A percentile compares a stretch with the other conserved stretches of the same genome.
Conservation (phyloP, 2,113 vertebrate species). For the Bufo gargarizans region DNA sequence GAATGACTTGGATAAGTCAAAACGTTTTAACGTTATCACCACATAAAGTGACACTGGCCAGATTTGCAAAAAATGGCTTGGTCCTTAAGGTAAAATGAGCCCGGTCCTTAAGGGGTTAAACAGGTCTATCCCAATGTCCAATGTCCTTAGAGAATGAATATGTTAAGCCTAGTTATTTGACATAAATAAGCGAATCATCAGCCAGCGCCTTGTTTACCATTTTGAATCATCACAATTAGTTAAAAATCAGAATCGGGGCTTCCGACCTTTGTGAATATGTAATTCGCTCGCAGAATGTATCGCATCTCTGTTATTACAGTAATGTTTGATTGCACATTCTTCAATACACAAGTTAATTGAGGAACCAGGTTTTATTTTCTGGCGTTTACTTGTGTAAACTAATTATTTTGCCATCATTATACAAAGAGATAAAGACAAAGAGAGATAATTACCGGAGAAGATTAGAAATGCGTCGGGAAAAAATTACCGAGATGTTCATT, state of each 20-base stretch:
- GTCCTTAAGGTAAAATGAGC: too few species aligned
- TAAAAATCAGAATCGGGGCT: neutral
- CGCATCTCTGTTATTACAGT: conserved; percentile 29
- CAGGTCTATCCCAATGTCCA: neutral
- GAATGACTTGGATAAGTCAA: too few species aligned
- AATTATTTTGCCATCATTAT: conserved; percentile 53
- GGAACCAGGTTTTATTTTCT: conserved; percentile 14
- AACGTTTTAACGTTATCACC: too few species aligned
- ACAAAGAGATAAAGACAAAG: conserved; percentile 38
- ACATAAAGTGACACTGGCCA: too few species aligned
- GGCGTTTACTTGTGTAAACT: conserved; percentile 43
- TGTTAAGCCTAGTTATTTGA: neutral
- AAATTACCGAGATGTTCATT: conserved; percentile 44
- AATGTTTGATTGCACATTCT: conserved; percentile 39
- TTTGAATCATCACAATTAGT: neutral
- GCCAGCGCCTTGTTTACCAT: neutral
- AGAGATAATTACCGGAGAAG: conserved; percentile 30
- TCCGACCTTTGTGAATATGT: neutral
- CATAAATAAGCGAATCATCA: neutral
- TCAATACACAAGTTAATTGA: conserved; percentile 41
- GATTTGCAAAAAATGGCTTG: too few species aligned
- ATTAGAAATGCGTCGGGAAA: conserved; percentile 25
- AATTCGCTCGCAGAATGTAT: neutral
- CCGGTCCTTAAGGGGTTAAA: neutral
- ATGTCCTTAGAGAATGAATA: neutral